Evolutionary conservation across 2,113 vertebrate species (phyloP), one percentile per base, ranked within the genome.

Genomic region (Phaethon lepturus): DNA sequence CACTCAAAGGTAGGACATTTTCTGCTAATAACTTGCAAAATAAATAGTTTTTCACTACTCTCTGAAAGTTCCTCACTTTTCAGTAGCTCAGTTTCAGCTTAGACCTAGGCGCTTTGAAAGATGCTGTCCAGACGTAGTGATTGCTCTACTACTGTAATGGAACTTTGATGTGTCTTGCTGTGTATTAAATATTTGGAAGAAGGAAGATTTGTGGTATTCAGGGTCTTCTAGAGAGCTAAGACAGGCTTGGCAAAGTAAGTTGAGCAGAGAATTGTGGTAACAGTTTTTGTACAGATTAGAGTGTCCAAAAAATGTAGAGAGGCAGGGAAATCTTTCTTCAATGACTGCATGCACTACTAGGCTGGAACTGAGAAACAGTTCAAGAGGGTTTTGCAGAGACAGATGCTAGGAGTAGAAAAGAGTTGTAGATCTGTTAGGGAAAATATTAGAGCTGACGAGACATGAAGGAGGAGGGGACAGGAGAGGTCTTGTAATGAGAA

Each of bases 1-100:
- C 87, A 38, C 17, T 84, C 93, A 94, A 97, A 98, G 98, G 98
- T 98, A 96, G 58, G 82, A 18, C 53, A 77, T 77, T 85, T 93
- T 89, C 87, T 90, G 29, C 81, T 69, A 56, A 10, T 33, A 45
- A 75, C 19, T 63, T 79, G 20, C 5, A 62, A 53, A 74, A n/a
- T 35, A 71, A 47, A 31, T 5, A 20, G 14, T 4, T 74, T 71
- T 53, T 49, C 23, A 26, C 9, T 7, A 3, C 9, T 72, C 11
- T 14, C 0, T 28, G 13, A 1, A 59, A 29, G 31, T 45, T 59
- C 17, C 25, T 68, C 35, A 7, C 7, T 33, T 75, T 24, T 5
- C 35, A 28, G 14, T 44, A 62, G n/a, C 28, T 84, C 3, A 2
- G 16, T 29, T 74, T 25, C 56, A 26, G 20, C 72, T 68, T 66